These are phyloP conservation scores for Metaphire vulgaris DNA, from an alignment of 1,140 invertebrate species.

Conservation along the genomic window DNA sequence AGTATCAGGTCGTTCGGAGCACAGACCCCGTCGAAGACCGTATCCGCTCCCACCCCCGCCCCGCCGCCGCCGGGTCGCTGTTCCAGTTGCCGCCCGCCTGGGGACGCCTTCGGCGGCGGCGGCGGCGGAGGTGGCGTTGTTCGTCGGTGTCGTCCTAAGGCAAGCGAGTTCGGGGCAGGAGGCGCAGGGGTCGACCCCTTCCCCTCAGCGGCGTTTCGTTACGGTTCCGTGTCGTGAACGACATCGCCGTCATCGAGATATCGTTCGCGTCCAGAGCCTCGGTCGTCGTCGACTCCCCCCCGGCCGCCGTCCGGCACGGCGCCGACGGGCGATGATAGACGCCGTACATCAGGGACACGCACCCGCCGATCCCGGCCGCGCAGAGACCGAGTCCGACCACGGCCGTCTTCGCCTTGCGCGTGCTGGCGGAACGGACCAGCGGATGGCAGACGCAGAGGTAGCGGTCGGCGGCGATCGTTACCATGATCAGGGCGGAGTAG, in stretches of 20 bases:
- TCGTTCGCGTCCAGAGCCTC: neutral
- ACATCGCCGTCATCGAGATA: no score
- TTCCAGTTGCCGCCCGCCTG: neutral
- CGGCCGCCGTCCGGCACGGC: neutral
- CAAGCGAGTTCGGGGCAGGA: neutral
- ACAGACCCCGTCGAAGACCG: neutral
- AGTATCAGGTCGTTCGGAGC: neutral
- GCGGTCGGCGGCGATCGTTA: slow-evolving; percentile 48
- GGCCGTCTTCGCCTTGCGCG: slow-evolving; percentile 35
- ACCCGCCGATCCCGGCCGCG: slow-evolving; percentile 1
- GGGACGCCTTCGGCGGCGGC: neutral
- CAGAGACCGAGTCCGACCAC: neutral
- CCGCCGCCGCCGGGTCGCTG: slow-evolving; percentile 4
- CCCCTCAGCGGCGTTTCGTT: neutral
- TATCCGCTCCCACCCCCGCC: neutral
- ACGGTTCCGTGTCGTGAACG: no score
- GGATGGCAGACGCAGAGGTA: slow-evolving; percentile 51
- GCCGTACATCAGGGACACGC: slow-evolving; percentile 1
- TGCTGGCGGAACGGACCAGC: slow-evolving; percentile 35
- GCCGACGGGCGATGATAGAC: neutral
- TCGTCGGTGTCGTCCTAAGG: neutral
- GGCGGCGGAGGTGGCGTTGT: neutral
- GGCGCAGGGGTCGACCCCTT: no score
- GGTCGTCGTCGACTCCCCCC: neutral
- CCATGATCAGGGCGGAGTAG: slow-evolving; percentile 33